A percentile compares a stretch with the other conserved stretches of the same genome.
phyloP scores from a whole-genome alignment of 2,888 invertebrate genomes.

The Drosophila paranaensis region DNA sequence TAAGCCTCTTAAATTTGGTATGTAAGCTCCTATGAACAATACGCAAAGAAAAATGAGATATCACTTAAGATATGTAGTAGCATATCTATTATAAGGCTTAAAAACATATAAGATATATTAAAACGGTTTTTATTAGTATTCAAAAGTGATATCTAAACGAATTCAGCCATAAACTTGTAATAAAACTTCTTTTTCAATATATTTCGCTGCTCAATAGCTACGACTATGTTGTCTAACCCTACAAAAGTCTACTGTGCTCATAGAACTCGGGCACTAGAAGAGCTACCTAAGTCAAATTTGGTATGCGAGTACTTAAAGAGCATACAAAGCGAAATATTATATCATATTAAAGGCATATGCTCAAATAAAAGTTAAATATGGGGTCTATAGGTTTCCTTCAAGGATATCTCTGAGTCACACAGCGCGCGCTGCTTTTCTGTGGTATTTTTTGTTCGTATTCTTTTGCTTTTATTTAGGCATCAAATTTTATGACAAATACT shows the following conservation, averaged over 20 bases:
- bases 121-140: not conserved
- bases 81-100: not conserved
- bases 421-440: not conserved
- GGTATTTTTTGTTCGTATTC: conserved; percentile 13
- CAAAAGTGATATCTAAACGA: not conserved
- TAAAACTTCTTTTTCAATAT: not conserved
- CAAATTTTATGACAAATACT: conserved; percentile 76
- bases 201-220: no score
- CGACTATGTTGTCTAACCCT: no score
- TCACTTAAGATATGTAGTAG: fast-evolving
- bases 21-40: fast-evolving
- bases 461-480: conserved; percentile 67
- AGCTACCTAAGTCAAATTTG: not conserved
- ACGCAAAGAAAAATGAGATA: not conserved
- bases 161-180: no score
- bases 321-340: not conserved
- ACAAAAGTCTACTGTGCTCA: not conserved
- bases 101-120: no score
- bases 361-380: not conserved
- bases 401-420: conserved; percentile 15
- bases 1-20: not conserved
- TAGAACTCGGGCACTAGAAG: not conserved
- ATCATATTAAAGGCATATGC: not conserved
- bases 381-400: not conserved
- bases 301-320: not conserved